Evolutionary conservation across 2,888 invertebrate species (phyloP), one percentile per base, ranked within the genome.

Genomic region (Euplagia quadripunctaria): DNA sequence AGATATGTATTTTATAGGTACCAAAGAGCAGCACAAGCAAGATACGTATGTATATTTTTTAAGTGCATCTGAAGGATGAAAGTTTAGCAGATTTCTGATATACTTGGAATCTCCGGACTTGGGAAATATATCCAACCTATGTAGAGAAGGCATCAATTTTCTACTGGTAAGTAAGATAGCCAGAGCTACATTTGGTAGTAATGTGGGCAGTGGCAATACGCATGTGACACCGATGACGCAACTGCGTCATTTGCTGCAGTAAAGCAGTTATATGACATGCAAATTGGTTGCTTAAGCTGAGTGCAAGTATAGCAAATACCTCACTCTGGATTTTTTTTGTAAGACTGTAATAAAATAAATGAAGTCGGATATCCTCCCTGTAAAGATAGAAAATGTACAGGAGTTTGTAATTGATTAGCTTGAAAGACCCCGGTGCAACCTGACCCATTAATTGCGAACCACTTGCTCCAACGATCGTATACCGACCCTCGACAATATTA

Each of bases 331-430:
- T 31, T 31, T 31, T n/a, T 31, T 31, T 31, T 31, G 31, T 31
- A 31, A 31, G 1, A 31, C 12, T 12, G 12, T 31, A 76, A 81
- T 65, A 68, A 74, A 72, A 41, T 64, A 72, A 71, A 74, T 75
- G 73, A 74, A 68, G 42, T n/a, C 20, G 7, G 42, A 68, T 72
- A 72, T 58, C 61, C 71, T 63, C 64, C 31, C 17, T 42, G 52
- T 76, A 72, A 76, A 81, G 79, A 81, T 77, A 79, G 81, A 82
- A 82, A 87, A 86, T 85, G 79, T 80, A 81, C 80, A 82, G 83
- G 82, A 72, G 70, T 74, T 78, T 64, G 81, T 87, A 92, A 91
- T 91, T 91, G 88, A 91, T 92, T 88, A 87, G 86, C 80, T 81
- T 79, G 81, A 76, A 75, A 83, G 87, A 86, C 87, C 85, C 80